Base-by-base conservation (phyloP, 2,888 invertebrate species). In the Amblyjoppa proteus region DNA sequence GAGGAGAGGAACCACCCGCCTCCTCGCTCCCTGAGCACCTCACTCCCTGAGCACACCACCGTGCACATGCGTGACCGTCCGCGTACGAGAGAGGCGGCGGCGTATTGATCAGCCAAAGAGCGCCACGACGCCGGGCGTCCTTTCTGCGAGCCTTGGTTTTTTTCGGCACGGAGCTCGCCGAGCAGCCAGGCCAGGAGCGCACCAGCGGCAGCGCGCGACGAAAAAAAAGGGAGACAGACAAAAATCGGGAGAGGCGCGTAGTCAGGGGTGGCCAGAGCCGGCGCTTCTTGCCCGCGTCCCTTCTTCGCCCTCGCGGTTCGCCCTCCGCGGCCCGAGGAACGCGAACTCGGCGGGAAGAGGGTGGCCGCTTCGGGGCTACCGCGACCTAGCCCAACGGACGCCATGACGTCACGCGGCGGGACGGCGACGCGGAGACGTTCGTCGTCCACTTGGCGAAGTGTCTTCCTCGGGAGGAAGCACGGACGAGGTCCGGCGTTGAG, bases 61-160 rank as follows among this genome's bases (percentile, higher is more conserved):
- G 93, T 93, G 93, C 93, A 93, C 93, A 93, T 92, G 93, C 94
- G 93, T 94, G 94, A 93, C 93, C 94, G 93, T 94, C 92, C 93
- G 93, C 93, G 92, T 94, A 93, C 93, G 93, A 83, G 83, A 77
- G 83, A 75, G 81, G 85, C 85, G 92, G 93, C 93, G 93, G 93
- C 92, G 93, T 94, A 94, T 94, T 94, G 94, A 94, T 94, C 94
- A 94, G 94, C 94, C 92, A 93, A 93, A 94, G 93, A 94, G 93
- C 93, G 93, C 93, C 92, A 92, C 93, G 93, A 93, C 93, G 93
- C 93, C 93, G 91, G 93, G 93, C 93, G 93, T 94, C 93, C 94
- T 94, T 93, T 93, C 91, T 92, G 92, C 92, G 93, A 93, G 93
- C 93, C 92, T 93, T 92, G 92, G 38, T 92, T 93, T 93, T 93